Percentiles rank a stretch among this genome's conserved stretches.
phyloP scores from a whole-genome alignment of 2,113 vertebrate genomes.

The Gallinago jamesoni region DNA sequence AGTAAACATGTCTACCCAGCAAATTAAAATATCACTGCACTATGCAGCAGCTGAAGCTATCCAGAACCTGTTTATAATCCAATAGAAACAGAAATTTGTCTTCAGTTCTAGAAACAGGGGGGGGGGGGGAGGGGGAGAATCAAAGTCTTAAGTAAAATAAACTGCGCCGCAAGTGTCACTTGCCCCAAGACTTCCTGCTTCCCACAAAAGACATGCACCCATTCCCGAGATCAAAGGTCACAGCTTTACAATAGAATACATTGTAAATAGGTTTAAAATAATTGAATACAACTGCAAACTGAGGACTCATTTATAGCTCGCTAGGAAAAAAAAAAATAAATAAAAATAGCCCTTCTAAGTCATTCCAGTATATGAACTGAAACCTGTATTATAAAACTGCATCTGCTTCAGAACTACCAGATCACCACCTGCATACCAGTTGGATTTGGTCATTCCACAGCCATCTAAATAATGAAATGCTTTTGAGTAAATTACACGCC shows the following conservation, averaged over 20 bases:
- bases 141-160: constrained; percentile 75
- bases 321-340: constrained; percentile 21
- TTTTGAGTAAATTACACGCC: constrained; percentile 35
- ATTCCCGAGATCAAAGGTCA: constrained; percentile 64
- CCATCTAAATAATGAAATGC: constrained; percentile 51
- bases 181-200: constrained; percentile 66
- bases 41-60: constrained; percentile 81
- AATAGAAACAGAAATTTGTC: constrained; percentile 77
- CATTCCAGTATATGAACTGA: constrained; percentile 60
- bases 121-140: constrained; percentile 15
- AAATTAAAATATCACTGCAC: constrained; percentile 84
- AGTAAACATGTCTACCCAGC: constrained; percentile 89
- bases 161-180: constrained; percentile 62
- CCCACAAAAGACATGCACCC: constrained; percentile 68
- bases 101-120: constrained; percentile 66
- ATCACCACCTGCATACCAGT: constrained; percentile 48
- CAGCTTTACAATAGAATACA: constrained; percentile 67
- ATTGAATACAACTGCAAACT: constrained; percentile 68
- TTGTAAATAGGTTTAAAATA: constrained; percentile 71
- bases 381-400: constrained; percentile 66
- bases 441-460: constrained; percentile 54
- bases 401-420: constrained; percentile 49
- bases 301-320: constrained; percentile 61
- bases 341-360: constrained; percentile 59
- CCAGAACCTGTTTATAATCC: constrained; percentile 77